Conservation (phyloP, 2,888 invertebrate species). For the Calliopum simillimum region DNA sequence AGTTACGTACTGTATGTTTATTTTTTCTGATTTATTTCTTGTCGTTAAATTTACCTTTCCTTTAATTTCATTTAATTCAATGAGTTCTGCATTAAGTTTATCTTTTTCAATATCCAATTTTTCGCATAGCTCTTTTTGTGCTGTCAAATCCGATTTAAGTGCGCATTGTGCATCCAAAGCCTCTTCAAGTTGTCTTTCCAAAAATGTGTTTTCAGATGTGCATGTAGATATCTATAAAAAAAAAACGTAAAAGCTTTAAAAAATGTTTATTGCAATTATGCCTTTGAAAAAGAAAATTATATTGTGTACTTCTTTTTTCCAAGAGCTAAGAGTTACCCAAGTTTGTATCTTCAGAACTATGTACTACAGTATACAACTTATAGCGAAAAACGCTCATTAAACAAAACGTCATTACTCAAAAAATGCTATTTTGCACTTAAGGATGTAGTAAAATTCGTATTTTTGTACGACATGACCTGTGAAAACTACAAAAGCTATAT, state of each 20-base stretch:
- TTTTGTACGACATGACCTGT: too few species aligned
- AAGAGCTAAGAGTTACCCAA: too few species aligned
- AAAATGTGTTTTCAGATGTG: conserved; percentile 71
- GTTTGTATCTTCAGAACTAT: too few species aligned
- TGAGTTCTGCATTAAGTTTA: conserved; percentile 70
- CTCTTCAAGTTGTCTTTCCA: conserved; percentile 76
- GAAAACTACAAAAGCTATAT: too few species aligned
- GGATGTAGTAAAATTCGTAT: too few species aligned
- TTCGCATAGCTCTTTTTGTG: conserved; percentile 73
- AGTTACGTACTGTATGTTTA: neutral
- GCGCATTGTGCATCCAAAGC: conserved; percentile 71
- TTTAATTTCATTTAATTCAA: conserved; percentile 67
- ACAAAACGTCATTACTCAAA: too few species aligned
- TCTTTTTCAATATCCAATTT: conserved; percentile 78
- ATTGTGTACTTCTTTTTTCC: too few species aligned
- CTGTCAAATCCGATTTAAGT: conserved; percentile 73
- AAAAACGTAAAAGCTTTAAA: neutral
- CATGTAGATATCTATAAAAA: conserved; percentile 63
- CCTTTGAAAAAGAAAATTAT: too few species aligned
- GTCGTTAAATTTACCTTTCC: conserved; percentile 51
- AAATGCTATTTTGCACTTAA: too few species aligned
- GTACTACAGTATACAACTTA: too few species aligned
- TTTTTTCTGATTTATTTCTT: neutral
- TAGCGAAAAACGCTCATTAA: too few species aligned
- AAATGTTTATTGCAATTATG: too few species aligned